phyloP scores from a whole-genome alignment of 2,888 invertebrate genomes.

The Temnothorax rugatulus region DNA sequence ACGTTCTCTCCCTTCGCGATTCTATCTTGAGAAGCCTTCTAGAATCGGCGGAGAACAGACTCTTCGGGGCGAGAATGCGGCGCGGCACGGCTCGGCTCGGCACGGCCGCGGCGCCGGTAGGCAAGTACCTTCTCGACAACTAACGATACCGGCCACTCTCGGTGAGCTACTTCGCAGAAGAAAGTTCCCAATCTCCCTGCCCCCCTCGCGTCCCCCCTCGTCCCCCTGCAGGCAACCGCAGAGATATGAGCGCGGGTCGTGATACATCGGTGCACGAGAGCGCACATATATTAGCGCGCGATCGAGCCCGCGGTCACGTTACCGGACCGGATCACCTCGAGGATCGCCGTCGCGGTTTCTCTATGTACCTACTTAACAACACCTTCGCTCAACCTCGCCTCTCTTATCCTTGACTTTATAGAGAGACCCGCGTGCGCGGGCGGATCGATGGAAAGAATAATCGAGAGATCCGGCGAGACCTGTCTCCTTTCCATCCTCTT shows the following conservation, averaged over 20 bases:
- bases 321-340: constrained; percentile 34
- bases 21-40: constrained; percentile 23
- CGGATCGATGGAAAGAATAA: background rate
- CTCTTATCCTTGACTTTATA: constrained; percentile 19
- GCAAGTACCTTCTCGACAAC: constrained; percentile 29
- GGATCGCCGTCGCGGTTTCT: background rate
- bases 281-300: constrained; percentile 13
- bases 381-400: constrained; percentile 38
- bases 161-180: constrained; percentile 66
- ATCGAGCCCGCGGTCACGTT: constrained; percentile 19
- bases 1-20: constrained; percentile 43
- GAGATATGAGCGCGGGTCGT: constrained; percentile 17
- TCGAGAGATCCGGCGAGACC: background rate
- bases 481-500: background rate
- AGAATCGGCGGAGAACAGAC: background rate
- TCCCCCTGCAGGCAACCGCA: constrained; percentile 18
- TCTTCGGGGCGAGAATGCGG: background rate
- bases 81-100: background rate
- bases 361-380: constrained; percentile 19
- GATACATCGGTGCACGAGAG: constrained; percentile 40
- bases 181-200: constrained; percentile 56
- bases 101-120: background rate
- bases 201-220: background rate
- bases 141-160: constrained; percentile 28
- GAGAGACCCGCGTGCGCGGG: background rate